A percentile compares a stretch with the other conserved stretches of the same genome.
phyloP scores from a whole-genome alignment of 2,888 invertebrate genomes.

The Ligdia adustata region DNA sequence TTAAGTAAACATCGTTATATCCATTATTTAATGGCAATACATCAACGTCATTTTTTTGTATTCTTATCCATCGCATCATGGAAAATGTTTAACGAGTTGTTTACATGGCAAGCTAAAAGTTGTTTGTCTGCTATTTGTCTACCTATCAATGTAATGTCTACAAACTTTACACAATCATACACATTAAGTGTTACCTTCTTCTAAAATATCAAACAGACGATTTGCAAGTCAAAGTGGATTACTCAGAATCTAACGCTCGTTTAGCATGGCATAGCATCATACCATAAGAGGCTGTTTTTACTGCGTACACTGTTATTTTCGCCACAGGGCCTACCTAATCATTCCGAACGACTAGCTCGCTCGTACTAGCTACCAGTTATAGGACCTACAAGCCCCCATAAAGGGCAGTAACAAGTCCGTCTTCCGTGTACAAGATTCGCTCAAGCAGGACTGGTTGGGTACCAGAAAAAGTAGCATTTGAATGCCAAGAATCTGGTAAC shows the following conservation, averaged over 20 bases:
- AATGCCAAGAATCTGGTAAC: conserved; percentile 29
- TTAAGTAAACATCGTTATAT: conserved; percentile 25
- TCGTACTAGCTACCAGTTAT: conserved; percentile 29
- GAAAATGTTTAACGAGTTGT: conserved; percentile 1
- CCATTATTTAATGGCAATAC: conserved; percentile 20
- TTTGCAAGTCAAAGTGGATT: background rate
- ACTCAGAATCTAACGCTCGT: conserved; percentile 1
- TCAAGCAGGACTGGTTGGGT: conserved; percentile 21
- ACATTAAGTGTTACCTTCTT: background rate
- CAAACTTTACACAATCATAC: background rate
- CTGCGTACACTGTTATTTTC: conserved; percentile 22
- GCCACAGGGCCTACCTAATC: conserved; percentile 26
- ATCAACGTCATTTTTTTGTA: conserved; percentile 12
- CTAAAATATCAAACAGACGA: background rate
- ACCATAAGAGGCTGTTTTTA: conserved; percentile 10
- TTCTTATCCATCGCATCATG: conserved; percentile 2
- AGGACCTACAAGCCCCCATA: conserved; percentile 28
- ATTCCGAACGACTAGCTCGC: conserved; percentile 27
- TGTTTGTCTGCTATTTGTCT: background rate
- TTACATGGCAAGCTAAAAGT: background rate
- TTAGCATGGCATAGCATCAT: conserved; percentile 2
- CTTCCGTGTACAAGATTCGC: conserved; percentile 36
- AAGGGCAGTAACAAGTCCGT: conserved; percentile 32
- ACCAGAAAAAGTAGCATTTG: conserved; percentile 32
- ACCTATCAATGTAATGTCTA: background rate